Evolutionary conservation across 1,140 invertebrate species (phyloP).

Genomic region (Phortica variegata): DNA sequence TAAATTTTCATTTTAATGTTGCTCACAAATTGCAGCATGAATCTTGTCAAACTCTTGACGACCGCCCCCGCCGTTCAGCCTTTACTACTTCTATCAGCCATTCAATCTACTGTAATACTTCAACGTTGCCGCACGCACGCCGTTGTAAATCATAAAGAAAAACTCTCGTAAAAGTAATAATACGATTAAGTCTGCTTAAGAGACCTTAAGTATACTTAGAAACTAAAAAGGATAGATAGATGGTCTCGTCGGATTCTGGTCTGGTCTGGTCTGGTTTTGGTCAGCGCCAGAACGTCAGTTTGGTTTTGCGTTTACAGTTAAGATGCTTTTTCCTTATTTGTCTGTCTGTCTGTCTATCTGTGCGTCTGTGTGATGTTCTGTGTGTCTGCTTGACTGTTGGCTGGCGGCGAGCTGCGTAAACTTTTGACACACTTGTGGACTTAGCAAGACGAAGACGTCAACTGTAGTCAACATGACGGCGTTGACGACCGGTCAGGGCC

Average conservation of each 20-base stretch:
- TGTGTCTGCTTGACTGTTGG: not conserved
- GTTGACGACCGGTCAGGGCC: no score
- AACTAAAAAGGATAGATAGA: conserved; percentile 28
- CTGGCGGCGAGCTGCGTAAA: conserved; percentile 13
- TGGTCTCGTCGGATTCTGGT: no score
- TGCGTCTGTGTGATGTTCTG: no score
- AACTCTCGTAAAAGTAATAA: conserved; percentile 41
- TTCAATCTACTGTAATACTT: not conserved
- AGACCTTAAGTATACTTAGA: conserved; percentile 37
- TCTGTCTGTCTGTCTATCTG: no score
- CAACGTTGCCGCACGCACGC: conserved; percentile 4
- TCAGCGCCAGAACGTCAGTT: no score
- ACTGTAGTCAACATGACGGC: conserved; percentile 26
- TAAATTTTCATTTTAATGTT: conserved; percentile 27
- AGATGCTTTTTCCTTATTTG: no score
- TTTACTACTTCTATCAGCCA: no score
- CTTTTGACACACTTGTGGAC: conserved; percentile 22
- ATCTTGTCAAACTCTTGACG: no score
- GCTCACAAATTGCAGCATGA: not conserved
- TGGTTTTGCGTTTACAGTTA: no score
- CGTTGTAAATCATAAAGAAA: conserved; percentile 37
- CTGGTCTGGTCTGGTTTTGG: no score
- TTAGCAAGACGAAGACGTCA: conserved; percentile 14
- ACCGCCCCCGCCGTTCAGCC: no score
- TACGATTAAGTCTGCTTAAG: conserved; percentile 40